Base-by-base conservation (phyloP, 1,140 invertebrate genomes). In the Plodia interpunctella region DNA sequence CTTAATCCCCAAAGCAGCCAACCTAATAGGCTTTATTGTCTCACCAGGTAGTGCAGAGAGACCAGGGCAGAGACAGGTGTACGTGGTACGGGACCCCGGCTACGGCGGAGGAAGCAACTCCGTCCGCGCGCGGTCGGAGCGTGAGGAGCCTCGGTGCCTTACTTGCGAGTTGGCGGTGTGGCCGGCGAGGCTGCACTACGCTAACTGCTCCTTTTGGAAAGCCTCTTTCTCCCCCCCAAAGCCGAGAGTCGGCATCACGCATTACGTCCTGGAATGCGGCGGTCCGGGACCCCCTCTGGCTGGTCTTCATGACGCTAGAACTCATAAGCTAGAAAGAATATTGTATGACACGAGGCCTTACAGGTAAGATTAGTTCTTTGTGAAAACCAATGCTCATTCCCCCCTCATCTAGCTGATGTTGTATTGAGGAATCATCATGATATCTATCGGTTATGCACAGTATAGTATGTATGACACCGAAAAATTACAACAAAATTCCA, bases 11-110 rank as follows among this genome's bases (percentile, higher is more conserved):
- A 32, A 3, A 5, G 10, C 30, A 30, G 8, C 28, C 19, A n/a
- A 38, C 8, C 30, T 32, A 17, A 19, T 9, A 4, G n/a, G 25
- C 21, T 32, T 57, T 19, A 52, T 50, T 50, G 15, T 13, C 51
- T 65, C 13, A 44, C 70, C 84, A 88, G 91, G 92, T 66, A 96
- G 95, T 49, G 94, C 94, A 72, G 94, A 95, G 58, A 92, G 92
- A 55, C 95, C 97, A 0, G 95, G 96, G 4, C 95, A 97, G 80
- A 92, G 94, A 59, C 97, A 98, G 82, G 90, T 98, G 53, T 98
- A 96, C 80, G 93, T 95, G 5, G 94, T 96, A 2, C 92, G 94
- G 63, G 92, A 93, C 78, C 92, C 92, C 11, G 78, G 76, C 49
- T 87, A 87, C 58, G 80, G 83, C 1, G 82, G 83, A 0, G 83